These are phyloP conservation scores for Ammospiza nelsoni DNA, from an alignment of 2,113 vertebrate genomes.

Conservation along the genomic window DNA sequence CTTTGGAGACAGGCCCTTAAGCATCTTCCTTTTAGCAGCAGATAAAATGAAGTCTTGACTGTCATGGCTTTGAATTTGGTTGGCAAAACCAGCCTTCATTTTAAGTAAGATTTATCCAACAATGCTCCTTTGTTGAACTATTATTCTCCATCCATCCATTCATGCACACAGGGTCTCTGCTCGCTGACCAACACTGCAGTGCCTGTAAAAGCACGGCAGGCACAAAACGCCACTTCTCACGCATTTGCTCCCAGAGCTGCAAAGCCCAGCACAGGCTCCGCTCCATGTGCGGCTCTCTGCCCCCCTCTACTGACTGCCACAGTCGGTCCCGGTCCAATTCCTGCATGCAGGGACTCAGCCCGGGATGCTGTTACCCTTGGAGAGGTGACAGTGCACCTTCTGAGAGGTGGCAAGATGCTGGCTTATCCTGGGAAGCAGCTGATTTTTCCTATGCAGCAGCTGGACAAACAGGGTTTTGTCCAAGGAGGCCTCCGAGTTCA, in stretches of 20 bases:
- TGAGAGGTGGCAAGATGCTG: background rate
- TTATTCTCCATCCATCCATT: background rate
- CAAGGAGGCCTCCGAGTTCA: background rate
- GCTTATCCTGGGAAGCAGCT: background rate
- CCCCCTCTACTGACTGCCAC: constrained; percentile 44
- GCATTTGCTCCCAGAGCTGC: background rate
- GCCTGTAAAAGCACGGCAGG: background rate
- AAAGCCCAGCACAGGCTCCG: fast-evolving
- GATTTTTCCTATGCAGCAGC: background rate
- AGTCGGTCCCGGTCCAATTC: background rate
- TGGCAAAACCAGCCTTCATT: constrained; percentile 24
- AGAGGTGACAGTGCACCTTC: constrained; percentile 5
- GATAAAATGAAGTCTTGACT: background rate
- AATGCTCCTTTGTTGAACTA: background rate
- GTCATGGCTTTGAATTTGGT: background rate
- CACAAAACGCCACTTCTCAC: background rate
- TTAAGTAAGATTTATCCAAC: background rate
- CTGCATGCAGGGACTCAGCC: background rate
- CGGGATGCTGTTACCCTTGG: constrained; percentile 10
- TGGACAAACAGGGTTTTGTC: constrained; percentile 26
- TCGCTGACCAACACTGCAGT: background rate
- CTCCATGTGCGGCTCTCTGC: constrained; percentile 14
- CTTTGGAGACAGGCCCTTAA: constrained; percentile 16
- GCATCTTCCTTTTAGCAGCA: constrained; percentile 21
- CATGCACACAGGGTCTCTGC: background rate